Percentiles rank a stretch among this genome's conserved stretches.
phyloP scores from a whole-genome alignment of 37 sponge, comb jelly and placozoan genomes.

The Eunapius fragilis region DNA sequence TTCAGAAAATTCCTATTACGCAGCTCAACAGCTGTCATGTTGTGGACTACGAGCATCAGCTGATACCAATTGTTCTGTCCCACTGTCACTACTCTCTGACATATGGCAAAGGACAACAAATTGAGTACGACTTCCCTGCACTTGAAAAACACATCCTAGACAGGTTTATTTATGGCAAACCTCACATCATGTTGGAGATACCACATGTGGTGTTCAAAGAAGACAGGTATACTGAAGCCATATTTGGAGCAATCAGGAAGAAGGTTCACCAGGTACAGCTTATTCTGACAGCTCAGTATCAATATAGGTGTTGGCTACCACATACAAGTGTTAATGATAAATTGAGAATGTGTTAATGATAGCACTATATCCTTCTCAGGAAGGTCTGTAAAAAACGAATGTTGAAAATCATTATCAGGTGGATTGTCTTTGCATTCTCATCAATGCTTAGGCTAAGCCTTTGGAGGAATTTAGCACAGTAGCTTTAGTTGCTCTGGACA shows the following conservation, averaged over 20 bases:
- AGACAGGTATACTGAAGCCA: conserved; percentile 50
- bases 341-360: too few relatives aligned
- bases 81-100: conserved; percentile 83
- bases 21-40: conserved; percentile 69
- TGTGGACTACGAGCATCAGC: conserved; percentile 70
- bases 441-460: too few relatives aligned
- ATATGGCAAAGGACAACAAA: conserved; percentile 66
- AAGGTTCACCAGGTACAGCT: conserved; percentile 33
- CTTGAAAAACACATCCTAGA: conserved; percentile 86
- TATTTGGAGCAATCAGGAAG: conserved; percentile 58
- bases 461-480: too few relatives aligned
- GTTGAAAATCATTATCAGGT: too few relatives aligned
- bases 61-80: conserved; percentile 68
- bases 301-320: neutral
- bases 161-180: conserved; percentile 78
- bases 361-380: too few relatives aligned
- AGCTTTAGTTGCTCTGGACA: too few relatives aligned
- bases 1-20: conserved; percentile 57
- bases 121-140: conserved; percentile 72
- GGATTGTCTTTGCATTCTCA: too few relatives aligned
- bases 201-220: conserved; percentile 62
- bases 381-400: too few relatives aligned
- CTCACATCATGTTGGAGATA: conserved; percentile 55
- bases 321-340: too few relatives aligned
- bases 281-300: neutral